Evolutionary conservation across 2,113 vertebrate species (phyloP).

Genomic region (Mormoops blainvillei): DNA sequence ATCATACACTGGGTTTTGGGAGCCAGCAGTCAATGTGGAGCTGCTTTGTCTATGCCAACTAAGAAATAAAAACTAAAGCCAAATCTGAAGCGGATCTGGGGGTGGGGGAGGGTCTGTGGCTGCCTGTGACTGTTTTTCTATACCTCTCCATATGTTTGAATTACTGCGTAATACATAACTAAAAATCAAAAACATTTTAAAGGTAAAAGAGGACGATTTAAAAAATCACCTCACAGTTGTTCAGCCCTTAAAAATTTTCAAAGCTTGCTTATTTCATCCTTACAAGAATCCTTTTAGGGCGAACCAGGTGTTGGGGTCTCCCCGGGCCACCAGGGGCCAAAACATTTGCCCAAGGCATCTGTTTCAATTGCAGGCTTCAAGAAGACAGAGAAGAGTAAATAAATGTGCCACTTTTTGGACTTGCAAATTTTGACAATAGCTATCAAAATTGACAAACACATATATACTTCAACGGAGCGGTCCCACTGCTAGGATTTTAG

Average conservation of each 20-base stretch:
- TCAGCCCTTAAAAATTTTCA: neutral
- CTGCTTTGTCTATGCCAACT: neutral
- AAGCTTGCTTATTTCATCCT: neutral
- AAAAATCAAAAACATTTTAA: neutral
- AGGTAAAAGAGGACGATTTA: neutral
- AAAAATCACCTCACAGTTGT: neutral
- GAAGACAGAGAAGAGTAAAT: neutral
- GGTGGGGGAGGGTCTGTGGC: neutral
- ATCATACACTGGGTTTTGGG: neutral
- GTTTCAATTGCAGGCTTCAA: neutral
- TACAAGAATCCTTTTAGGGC: neutral
- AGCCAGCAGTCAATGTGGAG: neutral
- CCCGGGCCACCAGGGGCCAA: neutral
- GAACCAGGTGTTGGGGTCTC: neutral
- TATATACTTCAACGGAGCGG: neutral
- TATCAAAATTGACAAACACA: neutral
- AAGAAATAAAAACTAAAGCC: neutral
- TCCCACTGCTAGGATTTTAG: neutral
- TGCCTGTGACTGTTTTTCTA: neutral
- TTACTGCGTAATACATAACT: neutral
- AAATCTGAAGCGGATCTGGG: neutral
- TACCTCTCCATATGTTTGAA: neutral
- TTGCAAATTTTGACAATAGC: neutral
- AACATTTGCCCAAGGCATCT: neutral
- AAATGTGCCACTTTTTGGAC: neutral